Conservation (phyloP, 2,113 vertebrate species). For the Phrynocephalus versicolor region DNA sequence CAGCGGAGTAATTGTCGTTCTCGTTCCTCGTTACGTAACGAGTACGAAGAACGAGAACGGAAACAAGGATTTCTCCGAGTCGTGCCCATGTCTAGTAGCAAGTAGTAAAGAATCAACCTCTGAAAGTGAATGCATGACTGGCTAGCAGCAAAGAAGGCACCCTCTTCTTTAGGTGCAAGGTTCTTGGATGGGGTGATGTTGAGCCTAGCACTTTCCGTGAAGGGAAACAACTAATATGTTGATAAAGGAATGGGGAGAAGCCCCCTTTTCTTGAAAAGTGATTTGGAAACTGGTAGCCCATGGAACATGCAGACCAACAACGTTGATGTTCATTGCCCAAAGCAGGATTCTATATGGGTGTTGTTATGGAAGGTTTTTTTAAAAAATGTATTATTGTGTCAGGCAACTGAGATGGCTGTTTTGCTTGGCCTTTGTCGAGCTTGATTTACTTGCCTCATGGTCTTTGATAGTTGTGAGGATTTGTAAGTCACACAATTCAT, state of each 20-base stretch:
- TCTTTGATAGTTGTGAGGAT: background rate
- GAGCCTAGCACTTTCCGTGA: background rate
- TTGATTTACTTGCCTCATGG: background rate
- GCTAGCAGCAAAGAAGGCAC: background rate
- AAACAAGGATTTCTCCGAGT: too few relatives aligned
- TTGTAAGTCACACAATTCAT: background rate
- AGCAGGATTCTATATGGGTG: background rate
- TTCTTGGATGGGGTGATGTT: constrained; percentile 15
- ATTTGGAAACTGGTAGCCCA: background rate
- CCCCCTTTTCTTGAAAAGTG: background rate
- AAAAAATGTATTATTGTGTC: background rate
- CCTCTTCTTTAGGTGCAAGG: background rate
- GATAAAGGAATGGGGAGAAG: background rate
- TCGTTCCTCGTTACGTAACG: too few relatives aligned
- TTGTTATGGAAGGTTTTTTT: background rate
- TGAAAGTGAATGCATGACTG: constrained; percentile 4
- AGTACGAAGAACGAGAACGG: too few relatives aligned
- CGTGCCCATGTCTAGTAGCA: too few relatives aligned
- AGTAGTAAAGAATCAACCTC: background rate
- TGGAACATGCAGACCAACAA: background rate
- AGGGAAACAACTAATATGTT: background rate
- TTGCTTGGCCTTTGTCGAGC: background rate
- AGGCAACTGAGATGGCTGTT: background rate
- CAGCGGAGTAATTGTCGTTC: too few relatives aligned
- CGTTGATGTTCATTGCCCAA: background rate